A percentile compares a stretch with the other conserved stretches of the same genome.
Evolutionary conservation across 2,113 vertebrate species (phyloP).

Genomic region (Melanocharis versteri): DNA sequence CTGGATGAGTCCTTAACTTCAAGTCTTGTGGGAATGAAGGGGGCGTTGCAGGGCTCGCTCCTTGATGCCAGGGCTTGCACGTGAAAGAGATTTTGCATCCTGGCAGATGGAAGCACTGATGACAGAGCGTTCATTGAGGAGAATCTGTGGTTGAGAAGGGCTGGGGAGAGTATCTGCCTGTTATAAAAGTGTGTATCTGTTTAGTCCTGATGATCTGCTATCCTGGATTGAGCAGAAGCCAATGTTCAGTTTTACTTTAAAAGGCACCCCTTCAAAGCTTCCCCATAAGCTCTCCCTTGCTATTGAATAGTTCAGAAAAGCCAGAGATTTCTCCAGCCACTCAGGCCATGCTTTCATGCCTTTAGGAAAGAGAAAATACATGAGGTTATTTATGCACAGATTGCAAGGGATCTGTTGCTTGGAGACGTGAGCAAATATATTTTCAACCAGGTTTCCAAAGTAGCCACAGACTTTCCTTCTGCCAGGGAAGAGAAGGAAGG

Average conservation of each 20-base stretch:
- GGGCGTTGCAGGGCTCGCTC: not conserved
- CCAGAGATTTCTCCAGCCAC: conserved; percentile 1
- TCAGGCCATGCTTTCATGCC: not conserved
- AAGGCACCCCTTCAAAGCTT: conserved; percentile 16
- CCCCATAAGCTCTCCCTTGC: not conserved
- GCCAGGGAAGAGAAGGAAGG: not conserved
- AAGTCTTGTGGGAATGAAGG: not conserved
- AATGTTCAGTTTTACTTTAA: not conserved
- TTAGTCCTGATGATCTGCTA: conserved; percentile 44
- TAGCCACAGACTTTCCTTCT: not conserved
- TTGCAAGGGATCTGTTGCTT: conserved; percentile 31
- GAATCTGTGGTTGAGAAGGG: not conserved
- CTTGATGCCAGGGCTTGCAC: not conserved
- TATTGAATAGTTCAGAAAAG: not conserved
- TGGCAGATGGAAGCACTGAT: not conserved
- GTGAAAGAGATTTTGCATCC: not conserved
- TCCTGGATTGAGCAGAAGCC: not conserved
- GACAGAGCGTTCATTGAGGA: not conserved
- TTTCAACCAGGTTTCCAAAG: not conserved
- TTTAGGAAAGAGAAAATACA: not conserved
- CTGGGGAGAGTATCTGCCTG: not conserved
- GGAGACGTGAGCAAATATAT: not conserved
- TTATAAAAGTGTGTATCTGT: not conserved
- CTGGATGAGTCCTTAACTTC: not conserved
- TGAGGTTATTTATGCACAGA: not conserved